Evolutionary conservation across 2,888 invertebrate genomes (phyloP).

Genomic region (Acrocera orbiculus): DNA sequence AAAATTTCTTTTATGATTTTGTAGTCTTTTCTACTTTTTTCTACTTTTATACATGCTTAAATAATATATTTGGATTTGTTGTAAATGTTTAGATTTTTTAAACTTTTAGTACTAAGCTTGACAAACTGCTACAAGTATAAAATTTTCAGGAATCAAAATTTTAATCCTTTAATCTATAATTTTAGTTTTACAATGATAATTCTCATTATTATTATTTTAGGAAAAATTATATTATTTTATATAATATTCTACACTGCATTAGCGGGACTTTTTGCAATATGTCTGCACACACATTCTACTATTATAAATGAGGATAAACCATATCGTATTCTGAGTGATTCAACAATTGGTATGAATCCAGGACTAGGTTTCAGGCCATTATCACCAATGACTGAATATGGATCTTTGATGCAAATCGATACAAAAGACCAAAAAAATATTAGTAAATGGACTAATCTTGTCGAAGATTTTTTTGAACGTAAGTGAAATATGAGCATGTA

Average conservation of each 20-base stretch:
- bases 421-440: constrained; percentile 34
- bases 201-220: constrained; percentile 38
- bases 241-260: constrained; percentile 69
- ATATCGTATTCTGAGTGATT: constrained; percentile 52
- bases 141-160: too few species aligned
- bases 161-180: too few species aligned
- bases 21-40: too few species aligned
- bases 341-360: constrained; percentile 53
- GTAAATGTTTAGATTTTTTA: too few species aligned
- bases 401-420: constrained; percentile 43
- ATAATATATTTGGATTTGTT: too few species aligned
- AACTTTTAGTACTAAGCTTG: too few species aligned
- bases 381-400: constrained; percentile 35
- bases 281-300: constrained; percentile 64
- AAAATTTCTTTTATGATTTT: too few species aligned
- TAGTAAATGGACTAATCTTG: constrained; percentile 35
- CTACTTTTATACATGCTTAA: too few species aligned
- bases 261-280: constrained; percentile 67
- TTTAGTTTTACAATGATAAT: background rate
- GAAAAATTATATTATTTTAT: constrained; percentile 70
- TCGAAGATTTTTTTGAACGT: constrained; percentile 42
- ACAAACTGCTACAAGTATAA: too few species aligned
- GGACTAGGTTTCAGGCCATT: constrained; percentile 50
- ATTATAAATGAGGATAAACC: constrained; percentile 53
- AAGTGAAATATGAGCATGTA: constrained; percentile 17